A percentile compares a stretch with the other conserved stretches of the same genome.
Evolutionary conservation across 2,797 vertebrate genomes (phyloP).

Genomic region (Acanthiza pusilla): DNA sequence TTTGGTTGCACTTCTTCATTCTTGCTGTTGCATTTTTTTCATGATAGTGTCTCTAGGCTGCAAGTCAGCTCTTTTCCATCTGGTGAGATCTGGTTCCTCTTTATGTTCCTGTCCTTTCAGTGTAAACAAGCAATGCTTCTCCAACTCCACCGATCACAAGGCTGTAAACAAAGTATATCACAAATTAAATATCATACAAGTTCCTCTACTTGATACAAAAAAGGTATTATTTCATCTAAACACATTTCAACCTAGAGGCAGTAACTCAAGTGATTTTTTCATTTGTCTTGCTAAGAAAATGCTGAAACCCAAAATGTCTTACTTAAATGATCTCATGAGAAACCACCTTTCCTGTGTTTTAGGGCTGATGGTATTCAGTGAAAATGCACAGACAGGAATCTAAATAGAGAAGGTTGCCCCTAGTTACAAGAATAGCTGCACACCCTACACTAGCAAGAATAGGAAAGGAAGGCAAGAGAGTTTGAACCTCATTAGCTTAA

Average conservation of each 20-base stretch:
- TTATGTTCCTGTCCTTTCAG: constrained; percentile 71
- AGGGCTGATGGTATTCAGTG: background rate
- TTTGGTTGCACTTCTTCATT: constrained; percentile 12
- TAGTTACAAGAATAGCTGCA: background rate
- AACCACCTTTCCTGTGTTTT: background rate
- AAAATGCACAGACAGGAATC: background rate
- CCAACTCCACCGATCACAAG: constrained; percentile 79
- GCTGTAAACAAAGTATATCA: constrained; percentile 67
- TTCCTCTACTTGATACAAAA: background rate
- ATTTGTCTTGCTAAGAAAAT: background rate
- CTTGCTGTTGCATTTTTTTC: background rate
- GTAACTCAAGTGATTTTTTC: background rate
- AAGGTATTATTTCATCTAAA: background rate
- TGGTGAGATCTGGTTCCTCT: background rate
- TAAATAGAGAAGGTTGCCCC: background rate
- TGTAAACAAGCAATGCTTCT: constrained; percentile 84
- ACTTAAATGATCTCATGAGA: background rate
- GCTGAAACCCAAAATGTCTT: background rate
- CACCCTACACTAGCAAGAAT: background rate
- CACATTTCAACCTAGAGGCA: background rate
- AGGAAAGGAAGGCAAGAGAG: background rate
- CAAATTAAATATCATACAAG: constrained; percentile 2
- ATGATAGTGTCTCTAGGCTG: background rate
- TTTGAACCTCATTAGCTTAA: background rate
- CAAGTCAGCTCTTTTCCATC: background rate